These are phyloP conservation scores for Campopleginae sp. DNA, from an alignment of 2,888 invertebrate genomes.

Conservation along the genomic window DNA sequence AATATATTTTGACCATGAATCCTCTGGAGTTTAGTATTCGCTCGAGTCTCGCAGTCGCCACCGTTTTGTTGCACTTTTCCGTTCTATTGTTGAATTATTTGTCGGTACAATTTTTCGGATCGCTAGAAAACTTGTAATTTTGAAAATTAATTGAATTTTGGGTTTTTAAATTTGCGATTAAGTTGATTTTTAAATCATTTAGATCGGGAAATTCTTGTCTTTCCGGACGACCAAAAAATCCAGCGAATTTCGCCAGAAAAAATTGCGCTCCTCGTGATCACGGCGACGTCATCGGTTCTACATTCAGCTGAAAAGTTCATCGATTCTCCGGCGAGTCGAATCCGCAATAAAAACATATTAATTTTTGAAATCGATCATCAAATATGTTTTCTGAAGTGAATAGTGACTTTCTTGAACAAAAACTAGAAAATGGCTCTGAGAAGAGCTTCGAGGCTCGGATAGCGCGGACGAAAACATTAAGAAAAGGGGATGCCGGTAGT, in stretches of 20 bases:
- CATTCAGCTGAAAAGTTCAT: slow-evolving; percentile 53
- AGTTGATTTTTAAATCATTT: no score
- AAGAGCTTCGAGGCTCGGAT: slow-evolving; percentile 74
- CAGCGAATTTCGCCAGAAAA: no score
- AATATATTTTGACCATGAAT: neutral
- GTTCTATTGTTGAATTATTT: neutral
- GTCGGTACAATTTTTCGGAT: no score
- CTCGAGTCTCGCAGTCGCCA: neutral
- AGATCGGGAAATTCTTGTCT: slow-evolving; percentile 34
- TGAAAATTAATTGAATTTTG: no score
- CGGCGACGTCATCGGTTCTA: slow-evolving; percentile 71
- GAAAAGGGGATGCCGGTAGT: slow-evolving; percentile 68
- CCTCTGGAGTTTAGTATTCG: neutral
- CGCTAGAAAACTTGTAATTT: no score
- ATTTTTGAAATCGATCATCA: neutral
- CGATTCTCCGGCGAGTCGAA: slow-evolving; percentile 28
- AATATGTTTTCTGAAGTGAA: slow-evolving; percentile 75
- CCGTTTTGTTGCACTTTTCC: neutral
- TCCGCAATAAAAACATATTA: neutral
- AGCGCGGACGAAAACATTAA: slow-evolving; percentile 67
- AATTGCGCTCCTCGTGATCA: slow-evolving; percentile 68
- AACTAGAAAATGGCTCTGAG: slow-evolving; percentile 69
- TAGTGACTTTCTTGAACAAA: slow-evolving; percentile 71
- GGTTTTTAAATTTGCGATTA: no score
- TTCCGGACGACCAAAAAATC: slow-evolving; percentile 32